Evolutionary conservation across 2,888 invertebrate genomes (phyloP).

Genomic region (Adelphocoris suturalis): DNA sequence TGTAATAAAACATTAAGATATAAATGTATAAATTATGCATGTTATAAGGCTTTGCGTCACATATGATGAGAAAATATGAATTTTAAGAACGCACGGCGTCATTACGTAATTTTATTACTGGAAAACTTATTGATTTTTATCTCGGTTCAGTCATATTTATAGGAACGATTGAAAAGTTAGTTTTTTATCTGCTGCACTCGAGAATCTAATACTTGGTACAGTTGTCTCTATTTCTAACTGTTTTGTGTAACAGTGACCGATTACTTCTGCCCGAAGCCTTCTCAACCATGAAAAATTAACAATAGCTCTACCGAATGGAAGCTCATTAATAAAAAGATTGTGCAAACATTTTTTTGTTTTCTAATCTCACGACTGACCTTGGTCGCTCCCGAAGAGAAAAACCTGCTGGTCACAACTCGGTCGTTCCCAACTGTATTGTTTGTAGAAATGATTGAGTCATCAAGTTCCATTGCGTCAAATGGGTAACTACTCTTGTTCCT

Average conservation of each 20-base stretch:
- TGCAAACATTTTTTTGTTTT: conserved; percentile 26
- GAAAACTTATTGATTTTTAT: no score
- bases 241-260: not conserved
- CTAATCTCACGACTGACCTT: conserved; percentile 24
- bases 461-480: not conserved
- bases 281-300: conserved; percentile 28
- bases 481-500: not conserved
- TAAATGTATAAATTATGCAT: no score
- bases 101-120: no score
- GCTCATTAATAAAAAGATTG: conserved; percentile 28
- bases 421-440: conserved; percentile 19
- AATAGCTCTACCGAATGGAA: conserved; percentile 17
- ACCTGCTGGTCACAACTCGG: not conserved
- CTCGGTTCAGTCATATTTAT: no score
- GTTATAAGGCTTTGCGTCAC: no score
- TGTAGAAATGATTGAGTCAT: not conserved
- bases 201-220: no score
- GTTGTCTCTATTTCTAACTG: no score
- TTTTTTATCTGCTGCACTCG: no score
- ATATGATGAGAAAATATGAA: no score
- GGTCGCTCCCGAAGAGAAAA: not conserved
- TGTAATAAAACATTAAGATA: no score
- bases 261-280: not conserved
- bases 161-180: no score
- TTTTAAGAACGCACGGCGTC: no score